phyloP scores from a whole-genome alignment of 2,797 vertebrate genomes.

The Mormyrus hasselquistii region DNA sequence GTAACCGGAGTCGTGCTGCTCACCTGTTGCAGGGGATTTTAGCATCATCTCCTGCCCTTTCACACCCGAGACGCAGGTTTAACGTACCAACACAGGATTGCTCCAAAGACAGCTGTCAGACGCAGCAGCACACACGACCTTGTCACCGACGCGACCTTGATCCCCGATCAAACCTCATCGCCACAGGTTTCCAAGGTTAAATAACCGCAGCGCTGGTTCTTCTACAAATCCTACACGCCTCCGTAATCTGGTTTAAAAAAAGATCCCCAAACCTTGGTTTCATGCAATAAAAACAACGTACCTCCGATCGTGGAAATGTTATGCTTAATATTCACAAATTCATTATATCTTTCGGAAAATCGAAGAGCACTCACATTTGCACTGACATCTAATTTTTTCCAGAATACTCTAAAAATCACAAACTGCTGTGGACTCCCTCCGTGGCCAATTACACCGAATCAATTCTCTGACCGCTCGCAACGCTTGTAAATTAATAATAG shows the following conservation, averaged over 20 bases:
- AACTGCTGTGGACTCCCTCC: constrained; percentile 72
- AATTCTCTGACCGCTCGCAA: constrained; percentile 73
- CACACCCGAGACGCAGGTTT: neutral
- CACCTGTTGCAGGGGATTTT: neutral
- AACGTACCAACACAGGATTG: neutral
- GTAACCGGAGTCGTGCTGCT: neutral
- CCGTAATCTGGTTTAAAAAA: constrained; percentile 54
- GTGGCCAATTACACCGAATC: constrained; percentile 77
- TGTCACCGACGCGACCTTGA: neutral
- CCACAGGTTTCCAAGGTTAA: neutral
- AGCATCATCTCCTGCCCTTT: neutral
- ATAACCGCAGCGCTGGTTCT: neutral
- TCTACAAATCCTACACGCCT: constrained; percentile 1
- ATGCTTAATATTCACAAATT: constrained; percentile 74
- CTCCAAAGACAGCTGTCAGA: neutral
- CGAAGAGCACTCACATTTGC: constrained; percentile 75
- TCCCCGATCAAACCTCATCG: neutral
- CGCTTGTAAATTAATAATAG: constrained; percentile 75
- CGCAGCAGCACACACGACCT: neutral
- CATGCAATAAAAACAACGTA: constrained; percentile 52
- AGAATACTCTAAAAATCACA: constrained; percentile 71
- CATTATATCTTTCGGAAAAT: constrained; percentile 75
- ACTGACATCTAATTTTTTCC: constrained; percentile 76
- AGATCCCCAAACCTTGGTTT: constrained; percentile 62
- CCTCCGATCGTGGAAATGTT: constrained; percentile 66